Evolutionary conservation across 2,113 vertebrate species (phyloP).

Genomic region (Cichladusa arquata): DNA sequence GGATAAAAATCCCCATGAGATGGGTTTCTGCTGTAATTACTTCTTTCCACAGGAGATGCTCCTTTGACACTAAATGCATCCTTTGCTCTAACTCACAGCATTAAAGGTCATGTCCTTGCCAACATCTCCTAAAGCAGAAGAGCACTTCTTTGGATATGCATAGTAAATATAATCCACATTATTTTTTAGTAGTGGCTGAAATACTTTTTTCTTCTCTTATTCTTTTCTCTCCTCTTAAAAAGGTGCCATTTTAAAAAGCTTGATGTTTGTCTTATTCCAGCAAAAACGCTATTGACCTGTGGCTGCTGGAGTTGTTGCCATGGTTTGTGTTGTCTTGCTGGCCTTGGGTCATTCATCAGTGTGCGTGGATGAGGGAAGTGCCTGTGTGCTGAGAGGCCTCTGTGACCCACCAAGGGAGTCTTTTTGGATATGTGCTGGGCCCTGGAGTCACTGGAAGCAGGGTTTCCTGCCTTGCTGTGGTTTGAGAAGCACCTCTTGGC

Average conservation of each 20-base stretch:
- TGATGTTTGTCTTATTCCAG: background rate
- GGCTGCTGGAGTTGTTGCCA: background rate
- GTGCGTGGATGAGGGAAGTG: background rate
- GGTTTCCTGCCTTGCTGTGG: accelerated
- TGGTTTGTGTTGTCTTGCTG: background rate
- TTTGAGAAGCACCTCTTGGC: background rate
- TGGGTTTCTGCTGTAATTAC: background rate
- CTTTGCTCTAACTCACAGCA: background rate
- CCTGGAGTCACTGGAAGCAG: background rate
- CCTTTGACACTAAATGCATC: background rate
- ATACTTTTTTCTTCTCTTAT: background rate
- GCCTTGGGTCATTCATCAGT: background rate
- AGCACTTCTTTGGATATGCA: background rate
- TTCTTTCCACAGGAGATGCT: background rate
- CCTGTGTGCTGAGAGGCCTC: accelerated
- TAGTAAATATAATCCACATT: background rate
- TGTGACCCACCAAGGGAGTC: background rate
- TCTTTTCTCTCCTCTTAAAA: background rate
- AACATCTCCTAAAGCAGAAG: background rate
- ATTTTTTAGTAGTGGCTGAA: background rate
- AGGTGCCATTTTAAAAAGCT: background rate
- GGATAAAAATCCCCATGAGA: background rate
- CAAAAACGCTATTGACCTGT: background rate
- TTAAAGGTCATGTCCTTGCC: background rate
- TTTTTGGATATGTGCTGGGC: background rate